Conservation (phyloP, 1,140 invertebrate species). For the Mycetomoellerius zeteki region DNA sequence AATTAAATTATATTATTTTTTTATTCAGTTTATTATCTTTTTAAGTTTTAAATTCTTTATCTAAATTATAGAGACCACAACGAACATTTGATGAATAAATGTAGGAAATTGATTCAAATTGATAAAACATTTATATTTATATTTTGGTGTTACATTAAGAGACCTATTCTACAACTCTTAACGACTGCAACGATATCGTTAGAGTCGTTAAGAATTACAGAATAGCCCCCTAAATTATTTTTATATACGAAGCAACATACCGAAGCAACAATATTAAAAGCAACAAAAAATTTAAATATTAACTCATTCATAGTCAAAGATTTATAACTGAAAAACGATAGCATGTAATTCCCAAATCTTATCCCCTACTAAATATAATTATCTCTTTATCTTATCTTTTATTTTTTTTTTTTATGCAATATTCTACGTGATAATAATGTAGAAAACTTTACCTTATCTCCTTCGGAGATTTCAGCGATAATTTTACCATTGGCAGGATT, state of each 20-base stretch:
- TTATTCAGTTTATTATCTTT: not conserved
- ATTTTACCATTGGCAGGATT: slow-evolving; percentile 94
- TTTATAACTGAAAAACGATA: slow-evolving; percentile 4
- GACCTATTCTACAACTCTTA: too few relatives aligned
- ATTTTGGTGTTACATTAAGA: not conserved
- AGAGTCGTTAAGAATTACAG: too few relatives aligned
- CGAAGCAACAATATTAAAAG: too few relatives aligned
- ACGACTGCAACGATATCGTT: too few relatives aligned
- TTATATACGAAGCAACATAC: too few relatives aligned
- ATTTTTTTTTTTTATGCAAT: not conserved
- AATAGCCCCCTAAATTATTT: not conserved
- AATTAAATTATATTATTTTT: not conserved
- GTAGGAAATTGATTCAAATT: not conserved
- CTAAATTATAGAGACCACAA: not conserved
- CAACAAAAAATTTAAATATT: slow-evolving; percentile 2
- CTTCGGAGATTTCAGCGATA: slow-evolving; percentile 94
- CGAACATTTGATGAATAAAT: not conserved
- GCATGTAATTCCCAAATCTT: not conserved
- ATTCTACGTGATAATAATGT: not conserved
- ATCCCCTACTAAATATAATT: not conserved
- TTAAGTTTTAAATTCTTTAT: not conserved
- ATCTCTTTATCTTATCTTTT: not conserved
- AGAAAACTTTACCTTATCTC: slow-evolving; percentile 89
- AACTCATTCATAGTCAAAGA: not conserved
- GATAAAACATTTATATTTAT: not conserved